Evolutionary conservation across 2,797 vertebrate species (phyloP).

Genomic region (Rhincodon typus): DNA sequence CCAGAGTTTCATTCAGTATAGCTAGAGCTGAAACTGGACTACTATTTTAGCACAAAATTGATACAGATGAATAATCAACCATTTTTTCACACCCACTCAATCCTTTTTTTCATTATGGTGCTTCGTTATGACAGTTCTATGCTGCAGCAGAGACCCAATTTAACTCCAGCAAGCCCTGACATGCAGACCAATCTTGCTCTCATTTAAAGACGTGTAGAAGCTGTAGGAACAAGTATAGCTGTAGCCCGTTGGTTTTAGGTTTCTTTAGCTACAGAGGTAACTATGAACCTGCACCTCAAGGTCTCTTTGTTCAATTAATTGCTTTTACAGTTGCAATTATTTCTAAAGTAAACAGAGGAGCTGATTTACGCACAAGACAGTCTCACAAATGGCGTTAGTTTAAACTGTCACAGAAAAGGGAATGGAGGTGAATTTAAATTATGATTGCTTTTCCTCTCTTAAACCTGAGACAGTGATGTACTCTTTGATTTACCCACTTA

Average conservation of each 20-base stretch:
- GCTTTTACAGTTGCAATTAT: background rate
- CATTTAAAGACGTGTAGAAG: background rate
- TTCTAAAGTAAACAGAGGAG: background rate
- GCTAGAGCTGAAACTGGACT: background rate
- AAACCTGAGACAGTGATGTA: no score
- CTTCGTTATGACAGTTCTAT: background rate
- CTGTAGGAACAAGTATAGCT: background rate
- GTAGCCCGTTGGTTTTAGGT: background rate
- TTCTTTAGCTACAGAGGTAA: background rate
- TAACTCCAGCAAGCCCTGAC: background rate
- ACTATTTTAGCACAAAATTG: background rate
- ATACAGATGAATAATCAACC: background rate
- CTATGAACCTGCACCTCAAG: no score
- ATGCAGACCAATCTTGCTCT: background rate
- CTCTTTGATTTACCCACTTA: no score
- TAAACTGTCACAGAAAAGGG: no score
- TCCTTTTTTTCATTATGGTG: background rate
- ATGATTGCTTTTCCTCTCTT: no score
- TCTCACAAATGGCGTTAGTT: background rate
- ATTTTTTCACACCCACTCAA: background rate
- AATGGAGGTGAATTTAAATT: no score
- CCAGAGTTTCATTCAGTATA: background rate
- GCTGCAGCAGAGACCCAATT: background rate
- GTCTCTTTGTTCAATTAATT: background rate
- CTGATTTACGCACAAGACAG: background rate